A percentile compares a stretch with the other conserved stretches of the same genome.
phyloP scores from a whole-genome alignment of 2,888 invertebrate species.

The Theretra japonica region DNA sequence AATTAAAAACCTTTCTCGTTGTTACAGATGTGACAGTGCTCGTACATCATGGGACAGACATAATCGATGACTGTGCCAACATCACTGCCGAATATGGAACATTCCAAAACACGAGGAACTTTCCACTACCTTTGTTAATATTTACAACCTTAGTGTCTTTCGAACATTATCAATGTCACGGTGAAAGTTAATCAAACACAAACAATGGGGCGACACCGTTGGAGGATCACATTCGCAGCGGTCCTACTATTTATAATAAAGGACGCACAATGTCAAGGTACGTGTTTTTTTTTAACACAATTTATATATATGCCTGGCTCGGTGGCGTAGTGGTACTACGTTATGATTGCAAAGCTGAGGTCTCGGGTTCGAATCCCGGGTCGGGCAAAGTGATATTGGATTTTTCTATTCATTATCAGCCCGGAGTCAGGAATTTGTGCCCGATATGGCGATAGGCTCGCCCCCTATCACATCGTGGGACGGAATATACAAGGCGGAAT shows the following conservation, averaged over 20 bases:
- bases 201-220: constrained; percentile 79
- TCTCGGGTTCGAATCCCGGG: too few species aligned
- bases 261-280: constrained; percentile 79
- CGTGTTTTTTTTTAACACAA: constrained; percentile 33
- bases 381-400: too few species aligned
- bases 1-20: constrained; percentile 45
- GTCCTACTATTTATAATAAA: constrained; percentile 73
- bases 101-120: constrained; percentile 50
- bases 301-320: not conserved
- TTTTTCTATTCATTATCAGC: too few species aligned
- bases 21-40: constrained; percentile 75
- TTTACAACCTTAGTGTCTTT: constrained; percentile 45
- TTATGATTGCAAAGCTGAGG: too few species aligned
- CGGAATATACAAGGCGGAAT: too few species aligned
- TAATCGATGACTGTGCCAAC: constrained; percentile 57
- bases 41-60: constrained; percentile 58
- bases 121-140: constrained; percentile 56
- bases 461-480: too few species aligned
- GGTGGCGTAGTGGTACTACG: too few species aligned
- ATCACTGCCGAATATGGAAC: constrained; percentile 60
- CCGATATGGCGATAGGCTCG: too few species aligned
- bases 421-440: too few species aligned
- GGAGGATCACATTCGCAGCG: constrained; percentile 76
- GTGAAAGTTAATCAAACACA: constrained; percentile 63
- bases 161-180: constrained; percentile 69